A percentile compares a stretch with the other conserved stretches of the same genome.
Conservation (phyloP, 1,140 invertebrate genomes). For the Platorchestia sp. region DNA sequence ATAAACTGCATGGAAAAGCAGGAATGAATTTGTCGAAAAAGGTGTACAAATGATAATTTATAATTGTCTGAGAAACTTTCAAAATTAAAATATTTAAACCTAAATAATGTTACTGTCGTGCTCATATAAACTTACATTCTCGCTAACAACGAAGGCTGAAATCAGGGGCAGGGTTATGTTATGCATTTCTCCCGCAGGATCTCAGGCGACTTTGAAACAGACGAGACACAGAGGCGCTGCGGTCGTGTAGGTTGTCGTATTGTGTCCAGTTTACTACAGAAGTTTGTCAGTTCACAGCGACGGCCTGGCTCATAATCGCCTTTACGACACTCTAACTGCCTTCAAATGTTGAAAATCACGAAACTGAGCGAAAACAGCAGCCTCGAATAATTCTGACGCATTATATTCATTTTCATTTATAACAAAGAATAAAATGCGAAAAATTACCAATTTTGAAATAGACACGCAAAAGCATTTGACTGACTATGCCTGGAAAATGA, state of each 20-base stretch:
- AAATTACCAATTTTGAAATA: background rate
- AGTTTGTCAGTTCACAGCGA: conserved; percentile 28
- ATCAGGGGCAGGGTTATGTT: background rate
- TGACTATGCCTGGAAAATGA: background rate
- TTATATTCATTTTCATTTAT: background rate
- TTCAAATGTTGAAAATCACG: background rate
- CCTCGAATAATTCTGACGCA: background rate
- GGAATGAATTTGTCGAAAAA: background rate
- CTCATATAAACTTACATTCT: background rate
- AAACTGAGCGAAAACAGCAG: background rate
- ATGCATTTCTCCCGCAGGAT: background rate
- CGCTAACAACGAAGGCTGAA: background rate
- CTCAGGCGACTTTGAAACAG: background rate
- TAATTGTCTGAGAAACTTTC: background rate
- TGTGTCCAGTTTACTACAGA: conserved; percentile 8
- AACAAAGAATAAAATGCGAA: background rate
- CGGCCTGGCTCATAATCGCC: background rate
- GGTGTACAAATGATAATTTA: background rate
- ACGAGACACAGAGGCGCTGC: background rate
- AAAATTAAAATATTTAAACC: background rate
- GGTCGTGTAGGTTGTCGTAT: background rate
- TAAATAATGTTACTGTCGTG: background rate
- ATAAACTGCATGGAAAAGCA: background rate
- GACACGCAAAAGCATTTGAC: background rate
- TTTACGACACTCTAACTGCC: background rate